Evolutionary conservation across 2,797 vertebrate genomes (phyloP).

Genomic region (Pseudocheirus occidentalis): DNA sequence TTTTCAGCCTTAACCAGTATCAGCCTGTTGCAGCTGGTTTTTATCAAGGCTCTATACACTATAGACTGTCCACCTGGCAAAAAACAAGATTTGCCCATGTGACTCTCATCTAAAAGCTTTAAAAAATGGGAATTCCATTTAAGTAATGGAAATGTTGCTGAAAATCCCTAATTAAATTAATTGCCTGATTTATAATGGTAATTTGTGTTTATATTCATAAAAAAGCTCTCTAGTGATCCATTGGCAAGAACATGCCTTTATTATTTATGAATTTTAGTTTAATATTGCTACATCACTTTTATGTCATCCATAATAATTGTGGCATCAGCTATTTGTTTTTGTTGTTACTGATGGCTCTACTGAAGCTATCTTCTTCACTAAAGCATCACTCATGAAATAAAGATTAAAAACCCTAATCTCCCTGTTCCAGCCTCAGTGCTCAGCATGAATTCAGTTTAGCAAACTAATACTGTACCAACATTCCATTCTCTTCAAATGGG

Average conservation of each 20-base stretch:
- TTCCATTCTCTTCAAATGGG: conserved; percentile 72
- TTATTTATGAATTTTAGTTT: conserved; percentile 77
- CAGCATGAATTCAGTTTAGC: conserved; percentile 46
- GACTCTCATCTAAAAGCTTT: conserved; percentile 87
- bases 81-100: conserved; percentile 89
- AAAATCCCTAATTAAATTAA: conserved; percentile 81
- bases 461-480: conserved; percentile 65
- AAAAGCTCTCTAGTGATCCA: conserved; percentile 62
- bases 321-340: conserved; percentile 14
- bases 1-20: conserved; percentile 92
- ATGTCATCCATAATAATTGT: background rate
- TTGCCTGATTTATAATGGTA: conserved; percentile 77
- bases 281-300: conserved; percentile 64
- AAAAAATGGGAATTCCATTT: conserved; percentile 79
- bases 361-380: conserved; percentile 57
- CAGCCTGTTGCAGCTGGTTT: conserved; percentile 91
- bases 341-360: conserved; percentile 46
- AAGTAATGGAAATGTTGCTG: conserved; percentile 75
- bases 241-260: conserved; percentile 61
- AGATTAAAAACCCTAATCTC: conserved; percentile 58
- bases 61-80: conserved; percentile 93
- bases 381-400: conserved; percentile 70
- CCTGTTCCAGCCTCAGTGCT: conserved; percentile 68
- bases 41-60: conserved; percentile 89
- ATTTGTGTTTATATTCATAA: conserved; percentile 77